Base-by-base conservation (phyloP, 2,797 vertebrate genomes). In the Aphelocoma californica region DNA sequence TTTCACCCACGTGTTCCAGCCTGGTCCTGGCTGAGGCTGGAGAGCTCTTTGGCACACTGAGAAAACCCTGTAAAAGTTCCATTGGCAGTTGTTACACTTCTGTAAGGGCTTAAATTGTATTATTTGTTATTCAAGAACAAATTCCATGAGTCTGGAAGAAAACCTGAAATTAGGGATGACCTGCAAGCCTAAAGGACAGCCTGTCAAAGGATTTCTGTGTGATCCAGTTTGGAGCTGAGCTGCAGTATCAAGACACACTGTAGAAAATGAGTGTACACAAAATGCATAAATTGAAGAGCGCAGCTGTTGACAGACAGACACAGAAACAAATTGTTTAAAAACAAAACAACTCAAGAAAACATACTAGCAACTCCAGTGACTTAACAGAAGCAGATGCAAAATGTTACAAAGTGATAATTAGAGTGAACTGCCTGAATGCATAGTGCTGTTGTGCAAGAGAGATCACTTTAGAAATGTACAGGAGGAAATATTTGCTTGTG, bases 401-500 rank as follows among this genome's bases (percentile, higher is more conserved):
- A 73, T 17, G 56, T 73, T 84, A 57, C 29, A 56, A 92, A 93
- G 74, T 1, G 0, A 38, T 85, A 84, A 94, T 92, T 88, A 77
- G 20, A 79, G 62, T 6, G 51, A 92, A 56, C 24, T 53, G 78
- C 44, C 48, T 85, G 78, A 71, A 93, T 26, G 71, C 67, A 77
- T 21, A 53, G 62, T 17, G 53, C 53, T 60, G 67, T 96, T 97
- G 88, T 92, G 94, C 88, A 95, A 96, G 86, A 95, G 51, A 64
- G 57, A 95, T 90, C 64, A 60, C 60, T 73, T 95, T 60, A 88
- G 92, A 95, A 94, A 90, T 4, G 48, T 67, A 93, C 83, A 94
- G 45, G 81, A 93, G 91, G 94, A 96, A 95, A 93, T 95, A 88
- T 90, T 88, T 96, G 81, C 86, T 88, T 73, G 81, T 94, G 77